phyloP scores from a whole-genome alignment of 1,140 invertebrate species.

The Ceratosolen fusciceps region DNA sequence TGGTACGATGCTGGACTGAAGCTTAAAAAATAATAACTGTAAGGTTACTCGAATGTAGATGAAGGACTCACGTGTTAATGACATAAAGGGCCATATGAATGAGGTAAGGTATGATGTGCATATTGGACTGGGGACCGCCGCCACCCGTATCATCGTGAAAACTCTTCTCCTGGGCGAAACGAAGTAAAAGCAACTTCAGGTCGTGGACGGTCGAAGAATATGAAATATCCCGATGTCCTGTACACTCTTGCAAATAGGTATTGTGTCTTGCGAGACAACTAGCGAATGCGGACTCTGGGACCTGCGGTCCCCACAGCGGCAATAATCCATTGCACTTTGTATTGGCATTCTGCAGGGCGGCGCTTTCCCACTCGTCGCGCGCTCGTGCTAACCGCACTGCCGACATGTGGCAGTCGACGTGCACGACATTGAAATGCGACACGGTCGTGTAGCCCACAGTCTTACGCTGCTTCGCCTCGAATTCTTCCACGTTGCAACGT shows the following conservation, averaged over 20 bases:
- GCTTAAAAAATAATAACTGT: background rate
- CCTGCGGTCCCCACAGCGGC: slow-evolving; percentile 96
- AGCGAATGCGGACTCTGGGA: slow-evolving; percentile 94
- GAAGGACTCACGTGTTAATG: slow-evolving; percentile 86
- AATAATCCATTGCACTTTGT: slow-evolving; percentile 97
- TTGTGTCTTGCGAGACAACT: slow-evolving; percentile 92
- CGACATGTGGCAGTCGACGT: slow-evolving; percentile 97
- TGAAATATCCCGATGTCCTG: slow-evolving; percentile 88
- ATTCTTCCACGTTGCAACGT: slow-evolving; percentile 94
- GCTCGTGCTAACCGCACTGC: slow-evolving; percentile 84
- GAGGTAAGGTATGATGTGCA: slow-evolving; percentile 95
- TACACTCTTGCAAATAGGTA: slow-evolving; percentile 88
- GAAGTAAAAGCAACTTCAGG: slow-evolving; percentile 89
- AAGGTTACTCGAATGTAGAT: background rate
- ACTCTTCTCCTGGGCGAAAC: slow-evolving; percentile 94
- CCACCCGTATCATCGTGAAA: slow-evolving; percentile 98
- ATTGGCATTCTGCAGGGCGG: slow-evolving; percentile 97
- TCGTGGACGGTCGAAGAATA: slow-evolving; percentile 93
- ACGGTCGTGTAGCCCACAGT: slow-evolving; percentile 93
- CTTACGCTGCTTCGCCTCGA: slow-evolving; percentile 87
- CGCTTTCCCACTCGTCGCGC: slow-evolving; percentile 97
- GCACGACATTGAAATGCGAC: slow-evolving; percentile 98
- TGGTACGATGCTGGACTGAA: background rate
- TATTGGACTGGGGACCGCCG: slow-evolving; percentile 96
- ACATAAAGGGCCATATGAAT: slow-evolving; percentile 96